A percentile compares a stretch with the other conserved stretches of the same genome.
Evolutionary conservation across 2,888 invertebrate species (phyloP).

Genomic region (Eudemis profundana): DNA sequence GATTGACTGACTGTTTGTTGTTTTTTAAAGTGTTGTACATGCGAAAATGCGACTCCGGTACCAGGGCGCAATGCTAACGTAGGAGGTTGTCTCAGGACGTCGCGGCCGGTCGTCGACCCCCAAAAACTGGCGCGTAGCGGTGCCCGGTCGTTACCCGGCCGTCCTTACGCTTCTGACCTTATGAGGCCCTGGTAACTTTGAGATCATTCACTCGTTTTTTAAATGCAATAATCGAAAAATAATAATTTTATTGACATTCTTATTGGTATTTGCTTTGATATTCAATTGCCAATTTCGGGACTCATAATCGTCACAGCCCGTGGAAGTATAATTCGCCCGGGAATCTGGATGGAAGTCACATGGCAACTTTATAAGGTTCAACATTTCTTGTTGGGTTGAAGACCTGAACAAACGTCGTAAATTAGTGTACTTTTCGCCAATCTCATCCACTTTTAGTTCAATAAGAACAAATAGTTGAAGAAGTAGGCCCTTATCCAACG

Average conservation of each 20-base stretch:
- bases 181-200: constrained; percentile 75
- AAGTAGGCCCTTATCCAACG: constrained; percentile 10
- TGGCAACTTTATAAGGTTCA: constrained; percentile 5
- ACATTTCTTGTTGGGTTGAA: background rate
- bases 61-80: constrained; percentile 65
- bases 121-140: constrained; percentile 80
- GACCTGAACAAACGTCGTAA: background rate
- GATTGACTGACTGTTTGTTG: no score
- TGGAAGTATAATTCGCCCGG: no score
- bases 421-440: constrained; percentile 17
- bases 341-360: no score
- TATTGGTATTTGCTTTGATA: background rate
- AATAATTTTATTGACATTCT: constrained; percentile 1
- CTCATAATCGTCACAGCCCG: no score
- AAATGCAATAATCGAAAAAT: constrained; percentile 5
- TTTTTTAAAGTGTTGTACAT: constrained; percentile 15
- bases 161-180: constrained; percentile 80
- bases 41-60: constrained; percentile 53
- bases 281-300: background rate
- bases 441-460: background rate
- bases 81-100: constrained; percentile 77
- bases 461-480: background rate
- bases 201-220: constrained; percentile 40
- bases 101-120: constrained; percentile 77
- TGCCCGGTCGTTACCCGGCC: constrained; percentile 83